Base-by-base conservation (phyloP, 2,888 invertebrate genomes). In the Clostera curtula region DNA sequence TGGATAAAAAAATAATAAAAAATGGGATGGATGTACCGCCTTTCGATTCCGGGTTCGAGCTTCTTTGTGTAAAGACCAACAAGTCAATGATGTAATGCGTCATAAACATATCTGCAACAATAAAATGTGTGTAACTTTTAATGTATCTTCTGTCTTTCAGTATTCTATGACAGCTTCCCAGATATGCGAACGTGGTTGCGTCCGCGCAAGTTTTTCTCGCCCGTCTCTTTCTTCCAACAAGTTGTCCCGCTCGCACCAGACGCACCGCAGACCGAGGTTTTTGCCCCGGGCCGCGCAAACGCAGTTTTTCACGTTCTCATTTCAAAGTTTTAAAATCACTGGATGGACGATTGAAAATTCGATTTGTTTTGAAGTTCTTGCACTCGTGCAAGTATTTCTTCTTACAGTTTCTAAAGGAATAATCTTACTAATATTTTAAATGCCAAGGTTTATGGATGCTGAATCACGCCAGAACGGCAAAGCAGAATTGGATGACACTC, bases 101-200 rank as follows among this genome's bases (percentile, higher is more conserved):
- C 2, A 2, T 4, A 9, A 7, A 24, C 7, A 7, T 6, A 10
- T 9, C n/a, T 13, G 19, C 6, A 6, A 17, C 14, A 6, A 23
- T 8, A 6, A 20, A 24, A 20, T 3, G 1, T 4, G 2, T 3
- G 6, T 16, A 23, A 20, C 11, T 6, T 4, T 8, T 29, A 15
- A 13, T 28, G 9, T 8, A 2, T 59, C 47, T 52, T 10, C 18
- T 2, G 7, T 7, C 8, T 2, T 1, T n/a, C 5, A n/a, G n/a
- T 45, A 50, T 18, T 70, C 72, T 65, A 25, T 70, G 60, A 16
- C 48, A 13, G 51, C 59, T 61, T 54, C 52, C 59, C 58, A 73
- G 71, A 64, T 67, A 75, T 75, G 73, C 70, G 47, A 51, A 61
- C 60, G 44, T 47, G 55, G 72, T 53, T 52, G 65, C 64, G 69